Base-by-base conservation (phyloP, 2,888 invertebrate species). In the Drosophila diplacantha region DNA sequence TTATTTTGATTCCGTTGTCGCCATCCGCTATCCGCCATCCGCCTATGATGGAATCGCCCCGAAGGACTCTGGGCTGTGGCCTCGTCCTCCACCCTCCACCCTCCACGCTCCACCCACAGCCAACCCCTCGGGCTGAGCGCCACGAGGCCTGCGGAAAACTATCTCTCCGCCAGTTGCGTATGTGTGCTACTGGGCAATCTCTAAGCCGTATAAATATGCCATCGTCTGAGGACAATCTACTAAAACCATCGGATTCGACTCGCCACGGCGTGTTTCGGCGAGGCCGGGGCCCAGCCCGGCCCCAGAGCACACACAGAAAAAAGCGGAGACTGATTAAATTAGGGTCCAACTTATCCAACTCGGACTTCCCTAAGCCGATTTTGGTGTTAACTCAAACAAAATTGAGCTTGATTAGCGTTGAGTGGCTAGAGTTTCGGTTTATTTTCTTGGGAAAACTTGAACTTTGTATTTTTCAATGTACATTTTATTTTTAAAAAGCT, bases 181-280 rank as follows among this genome's bases (percentile, higher is more conserved):
- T 77, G 59, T 72, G 66, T 76, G 73, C 68, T 72, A 74, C 61
- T 72, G 74, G 77, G 82, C 73, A 73, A 80, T 80, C 74, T 58
- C 67, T 71, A 71, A 63, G 74, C 73, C 59, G 67, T 73, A 61
- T 76, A 80, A 77, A 72, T 82, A 80, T 76, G 77, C 80, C 82
- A 81, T 73, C 69, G 58, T 69, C 69, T 73, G 75, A 63, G 63
- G 67, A 74, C 75, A 80, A 77, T 82, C 77, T 74, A 82, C 58
- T 64, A 67, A 72, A 77, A 71, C 64, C 81, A 82, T 53, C 49
- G 68, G 53, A 44, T 58, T 47, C 53, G 62, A 52, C 50, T 50
- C 54, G 31, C 37, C 51, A 39, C 39, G 44, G 44, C 26, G 14
- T 39, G 39, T 39, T 14, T 22, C 18, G 37, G 38, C 56, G 26